Evolutionary conservation across 30 jellyfish, hydroid and myxozoan genomes (phyloP).

Genomic region (Cassiopea andromeda): DNA sequence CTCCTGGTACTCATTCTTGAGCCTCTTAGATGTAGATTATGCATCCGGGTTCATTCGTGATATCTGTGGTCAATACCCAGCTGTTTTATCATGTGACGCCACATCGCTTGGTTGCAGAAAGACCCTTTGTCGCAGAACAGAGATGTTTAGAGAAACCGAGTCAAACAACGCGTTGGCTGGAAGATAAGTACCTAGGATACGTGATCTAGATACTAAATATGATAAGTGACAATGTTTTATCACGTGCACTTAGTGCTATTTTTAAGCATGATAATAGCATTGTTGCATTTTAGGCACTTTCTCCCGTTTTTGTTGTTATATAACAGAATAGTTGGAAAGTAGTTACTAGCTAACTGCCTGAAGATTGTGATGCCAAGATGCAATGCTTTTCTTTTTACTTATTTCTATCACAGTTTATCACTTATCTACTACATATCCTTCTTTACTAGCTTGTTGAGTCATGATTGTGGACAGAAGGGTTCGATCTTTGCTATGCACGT

Average conservation of each 20-base stretch:
- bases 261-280: no score
- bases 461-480: not conserved
- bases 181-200: conserved; percentile 5
- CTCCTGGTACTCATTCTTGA: conserved; percentile 17
- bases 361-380: no score
- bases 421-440: no score
- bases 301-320: no score
- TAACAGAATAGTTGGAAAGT: no score
- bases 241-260: no score
- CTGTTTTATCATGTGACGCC: not conserved
- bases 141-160: not conserved
- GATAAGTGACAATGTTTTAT: no score
- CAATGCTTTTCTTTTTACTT: no score
- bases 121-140: not conserved
- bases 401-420: no score
- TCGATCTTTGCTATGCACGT: not conserved
- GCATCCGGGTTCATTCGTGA: not conserved
- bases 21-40: not conserved
- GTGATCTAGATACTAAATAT: no score
- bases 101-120: not conserved
- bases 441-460: not conserved
- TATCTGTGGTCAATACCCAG: conserved; percentile 1
- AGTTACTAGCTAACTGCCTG: no score
- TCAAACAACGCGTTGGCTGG: not conserved
- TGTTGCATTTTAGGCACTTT: no score